phyloP scores from a whole-genome alignment of 2,113 vertebrate species.

The Varanus komodoensis region DNA sequence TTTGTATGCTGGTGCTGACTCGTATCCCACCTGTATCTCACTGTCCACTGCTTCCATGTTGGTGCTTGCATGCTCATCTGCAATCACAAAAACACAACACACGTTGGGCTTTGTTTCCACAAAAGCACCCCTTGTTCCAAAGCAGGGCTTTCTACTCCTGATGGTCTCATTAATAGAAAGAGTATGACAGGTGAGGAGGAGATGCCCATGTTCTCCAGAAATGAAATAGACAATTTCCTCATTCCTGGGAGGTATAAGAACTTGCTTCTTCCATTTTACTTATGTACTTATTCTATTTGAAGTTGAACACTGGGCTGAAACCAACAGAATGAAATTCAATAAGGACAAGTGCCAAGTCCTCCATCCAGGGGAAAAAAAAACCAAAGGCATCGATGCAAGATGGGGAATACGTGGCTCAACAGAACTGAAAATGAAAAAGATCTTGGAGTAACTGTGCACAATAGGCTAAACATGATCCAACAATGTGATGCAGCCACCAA shows the following conservation, averaged over 20 bases:
- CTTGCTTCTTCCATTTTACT: not conserved
- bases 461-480: no score
- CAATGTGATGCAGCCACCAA: no score
- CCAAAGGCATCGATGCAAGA: no score
- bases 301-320: no score
- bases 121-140: not conserved
- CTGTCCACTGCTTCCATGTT: not conserved
- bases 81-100: not conserved
- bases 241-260: not conserved
- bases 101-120: not conserved
- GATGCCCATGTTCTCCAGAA: not conserved
- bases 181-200: not conserved
- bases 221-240: not conserved
- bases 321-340: no score
- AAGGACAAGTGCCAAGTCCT: no score
- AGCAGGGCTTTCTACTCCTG: not conserved
- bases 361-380: no score
- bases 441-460: no score
- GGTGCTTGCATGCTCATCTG: conserved; percentile 7
- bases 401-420: no score
- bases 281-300: no score
- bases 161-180: not conserved
- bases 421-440: no score
- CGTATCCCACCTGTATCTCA: not conserved
- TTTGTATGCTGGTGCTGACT: not conserved